These are phyloP conservation scores for Anolis apletophallus DNA, from an alignment of 2,797 vertebrate genomes.

Conservation along the genomic window DNA sequence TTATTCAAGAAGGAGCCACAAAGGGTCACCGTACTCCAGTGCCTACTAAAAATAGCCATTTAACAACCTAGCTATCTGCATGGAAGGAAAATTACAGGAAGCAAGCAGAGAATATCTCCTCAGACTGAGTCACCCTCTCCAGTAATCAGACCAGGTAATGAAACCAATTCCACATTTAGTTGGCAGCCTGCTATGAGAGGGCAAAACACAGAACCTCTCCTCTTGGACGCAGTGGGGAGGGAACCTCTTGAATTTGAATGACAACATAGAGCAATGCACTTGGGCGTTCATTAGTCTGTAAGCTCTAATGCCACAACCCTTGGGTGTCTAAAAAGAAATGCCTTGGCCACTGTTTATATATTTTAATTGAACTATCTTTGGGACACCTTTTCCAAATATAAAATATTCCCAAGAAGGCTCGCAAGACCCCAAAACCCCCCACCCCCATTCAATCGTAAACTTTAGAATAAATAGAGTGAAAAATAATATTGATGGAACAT, in stretches of 20 bases:
- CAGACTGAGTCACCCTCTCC: constrained; percentile 50
- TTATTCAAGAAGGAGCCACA: constrained; percentile 59
- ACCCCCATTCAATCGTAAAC: too few relatives aligned
- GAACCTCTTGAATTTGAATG: neutral
- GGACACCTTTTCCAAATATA: neutral
- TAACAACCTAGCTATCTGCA: constrained; percentile 64
- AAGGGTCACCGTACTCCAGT: constrained; percentile 68
- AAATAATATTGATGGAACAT: too few relatives aligned
- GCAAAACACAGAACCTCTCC: constrained; percentile 16
- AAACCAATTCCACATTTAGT: constrained; percentile 72
- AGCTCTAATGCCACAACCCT: neutral
- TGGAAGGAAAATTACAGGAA: constrained; percentile 66
- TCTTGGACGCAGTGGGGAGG: neutral
- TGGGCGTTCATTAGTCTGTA: constrained; percentile 16
- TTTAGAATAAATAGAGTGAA: neutral
- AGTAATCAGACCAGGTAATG: constrained; percentile 59
- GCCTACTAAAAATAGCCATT: constrained; percentile 69
- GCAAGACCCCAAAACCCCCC: neutral
- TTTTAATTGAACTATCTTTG: too few relatives aligned
- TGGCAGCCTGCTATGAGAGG: constrained; percentile 53
- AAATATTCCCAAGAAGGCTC: neutral
- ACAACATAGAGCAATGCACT: constrained; percentile 19
- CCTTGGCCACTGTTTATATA: too few relatives aligned
- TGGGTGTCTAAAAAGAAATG: neutral
- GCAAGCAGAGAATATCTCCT: constrained; percentile 62